These are phyloP conservation scores for Heliconius ethilla DNA, from an alignment of 2,888 invertebrate genomes.

Conservation along the genomic window DNA sequence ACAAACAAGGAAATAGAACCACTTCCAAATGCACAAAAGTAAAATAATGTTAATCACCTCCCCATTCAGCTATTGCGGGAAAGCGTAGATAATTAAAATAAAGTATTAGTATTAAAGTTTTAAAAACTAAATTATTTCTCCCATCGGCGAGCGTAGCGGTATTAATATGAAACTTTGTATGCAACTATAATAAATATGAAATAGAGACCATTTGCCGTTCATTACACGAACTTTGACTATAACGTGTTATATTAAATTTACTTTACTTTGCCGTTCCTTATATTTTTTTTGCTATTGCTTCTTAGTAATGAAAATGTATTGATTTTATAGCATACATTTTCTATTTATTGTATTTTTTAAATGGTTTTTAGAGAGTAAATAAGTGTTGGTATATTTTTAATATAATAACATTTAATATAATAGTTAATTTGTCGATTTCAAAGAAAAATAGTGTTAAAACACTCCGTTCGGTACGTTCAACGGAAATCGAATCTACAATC, in stretches of 20 bases:
- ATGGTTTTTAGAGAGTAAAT: no score
- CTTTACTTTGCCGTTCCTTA: not conserved
- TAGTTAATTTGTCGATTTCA: no score
- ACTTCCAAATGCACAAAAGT: not conserved
- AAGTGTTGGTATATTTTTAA: no score
- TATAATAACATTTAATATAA: no score
- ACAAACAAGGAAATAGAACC: not conserved
- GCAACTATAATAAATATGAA: constrained; percentile 27
- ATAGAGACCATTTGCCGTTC: constrained; percentile 30
- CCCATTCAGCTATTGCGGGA: not conserved
- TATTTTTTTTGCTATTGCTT: not conserved
- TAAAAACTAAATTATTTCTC: constrained; percentile 27
- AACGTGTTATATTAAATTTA: constrained; percentile 20
- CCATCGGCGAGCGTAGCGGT: constrained; percentile 17
- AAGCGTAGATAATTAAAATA: constrained; percentile 3
- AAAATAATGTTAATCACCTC: not conserved
- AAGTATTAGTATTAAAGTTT: constrained; percentile 7
- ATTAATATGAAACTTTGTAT: constrained; percentile 27
- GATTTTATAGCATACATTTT: not conserved
- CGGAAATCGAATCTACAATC: no score
- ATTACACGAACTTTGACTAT: constrained; percentile 31
- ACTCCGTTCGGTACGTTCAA: no score
- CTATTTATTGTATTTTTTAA: not conserved
- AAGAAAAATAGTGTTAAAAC: no score
- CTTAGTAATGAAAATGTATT: not conserved